These are phyloP conservation scores for Xerus rutilus DNA, from an alignment of 2,797 vertebrate species.

Conservation along the genomic window DNA sequence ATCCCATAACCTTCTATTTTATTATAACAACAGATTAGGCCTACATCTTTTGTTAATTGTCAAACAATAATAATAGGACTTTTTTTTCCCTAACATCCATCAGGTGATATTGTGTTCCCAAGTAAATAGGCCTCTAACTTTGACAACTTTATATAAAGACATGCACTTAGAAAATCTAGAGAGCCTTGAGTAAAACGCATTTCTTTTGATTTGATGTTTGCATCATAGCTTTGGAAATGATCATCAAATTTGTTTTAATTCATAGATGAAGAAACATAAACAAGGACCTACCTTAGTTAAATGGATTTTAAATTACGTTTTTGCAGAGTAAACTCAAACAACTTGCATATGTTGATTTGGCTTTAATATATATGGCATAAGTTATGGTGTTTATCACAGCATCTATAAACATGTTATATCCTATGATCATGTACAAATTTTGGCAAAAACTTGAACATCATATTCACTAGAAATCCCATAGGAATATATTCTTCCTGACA, in stretches of 20 bases:
- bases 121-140: constrained; percentile 6
- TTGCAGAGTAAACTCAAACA: neutral
- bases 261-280: neutral
- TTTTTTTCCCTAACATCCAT: neutral
- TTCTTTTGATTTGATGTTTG: neutral
- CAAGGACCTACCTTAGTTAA: neutral
- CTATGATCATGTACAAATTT: neutral
- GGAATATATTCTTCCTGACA: neutral
- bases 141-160: constrained; percentile 38
- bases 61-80: neutral
- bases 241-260: constrained; percentile 6
- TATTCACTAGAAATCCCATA: neutral
- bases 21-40: neutral
- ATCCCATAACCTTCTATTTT: neutral
- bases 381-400: neutral
- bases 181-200: neutral
- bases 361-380: neutral
- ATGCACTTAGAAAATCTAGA: neutral
- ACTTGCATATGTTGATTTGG: neutral
- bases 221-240: neutral
- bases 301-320: neutral
- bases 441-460: neutral
- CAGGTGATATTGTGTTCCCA: neutral
- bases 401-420: neutral
- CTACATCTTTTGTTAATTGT: neutral